Evolutionary conservation across 30 jellyfish, hydroid and myxozoan genomes (phyloP).

Genomic region (Aurelia coerulea): DNA sequence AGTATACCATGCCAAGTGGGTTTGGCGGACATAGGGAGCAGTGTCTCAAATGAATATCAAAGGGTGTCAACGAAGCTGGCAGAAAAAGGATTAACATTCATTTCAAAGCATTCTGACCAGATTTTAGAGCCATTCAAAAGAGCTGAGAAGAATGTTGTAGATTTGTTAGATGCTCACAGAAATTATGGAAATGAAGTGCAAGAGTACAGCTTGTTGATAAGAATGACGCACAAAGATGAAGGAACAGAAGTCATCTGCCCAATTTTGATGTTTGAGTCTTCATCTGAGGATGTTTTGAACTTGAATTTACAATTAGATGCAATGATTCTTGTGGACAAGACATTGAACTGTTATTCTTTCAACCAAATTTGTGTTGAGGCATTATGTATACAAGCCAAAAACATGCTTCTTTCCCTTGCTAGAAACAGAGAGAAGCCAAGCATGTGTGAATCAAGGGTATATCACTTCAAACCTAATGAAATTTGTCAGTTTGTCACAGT

Average conservation of each 20-base stretch:
- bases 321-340: constrained; percentile 17
- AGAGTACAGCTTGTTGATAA: not conserved
- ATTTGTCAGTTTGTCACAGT: constrained; percentile 34
- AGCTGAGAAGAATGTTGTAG: not conserved
- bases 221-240: not conserved
- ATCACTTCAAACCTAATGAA: constrained; percentile 30
- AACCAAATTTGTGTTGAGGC: not conserved
- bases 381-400: constrained; percentile 26
- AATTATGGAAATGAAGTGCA: not conserved
- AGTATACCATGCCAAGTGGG: constrained; percentile 27
- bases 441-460: constrained; percentile 1
- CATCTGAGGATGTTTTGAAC: constrained; percentile 21
- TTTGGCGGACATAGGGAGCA: not conserved
- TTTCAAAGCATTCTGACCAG: not conserved
- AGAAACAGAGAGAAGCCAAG: not conserved
- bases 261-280: constrained; percentile 17
- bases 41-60: constrained; percentile 11
- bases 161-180: not conserved
- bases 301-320: constrained; percentile 28
- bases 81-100: not conserved
- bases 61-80: constrained; percentile 1
- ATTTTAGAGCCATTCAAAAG: not conserved
- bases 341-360: not conserved
- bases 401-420: constrained; percentile 10
- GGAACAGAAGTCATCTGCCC: constrained; percentile 32